phyloP scores from a whole-genome alignment of 2,888 invertebrate genomes.

The Heteromurus nitidus region DNA sequence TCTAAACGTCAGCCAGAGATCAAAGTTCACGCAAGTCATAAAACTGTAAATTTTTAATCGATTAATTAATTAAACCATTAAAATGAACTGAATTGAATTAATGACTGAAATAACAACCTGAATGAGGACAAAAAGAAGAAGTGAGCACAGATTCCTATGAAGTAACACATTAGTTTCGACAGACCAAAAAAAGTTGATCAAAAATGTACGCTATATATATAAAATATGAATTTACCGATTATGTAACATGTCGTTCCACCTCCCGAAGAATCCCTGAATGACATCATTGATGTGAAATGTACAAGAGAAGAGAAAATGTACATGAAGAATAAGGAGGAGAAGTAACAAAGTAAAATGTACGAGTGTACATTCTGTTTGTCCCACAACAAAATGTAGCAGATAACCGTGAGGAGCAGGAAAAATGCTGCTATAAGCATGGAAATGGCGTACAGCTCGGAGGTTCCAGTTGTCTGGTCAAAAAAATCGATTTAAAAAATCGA shows the following conservation, averaged over 20 bases:
- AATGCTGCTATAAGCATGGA: slow-evolving; percentile 69
- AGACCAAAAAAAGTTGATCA: no score
- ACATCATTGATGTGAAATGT: slow-evolving; percentile 58
- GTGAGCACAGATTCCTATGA: slow-evolving; percentile 67
- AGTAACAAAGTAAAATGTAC: slow-evolving; percentile 68
- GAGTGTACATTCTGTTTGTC: slow-evolving; percentile 71
- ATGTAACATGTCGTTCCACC: slow-evolving; percentile 61
- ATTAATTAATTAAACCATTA: no score
- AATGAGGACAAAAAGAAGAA: slow-evolving; percentile 71
- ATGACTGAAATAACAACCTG: no score
- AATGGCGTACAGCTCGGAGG: slow-evolving; percentile 67
- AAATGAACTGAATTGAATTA: no score
- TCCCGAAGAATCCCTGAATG: slow-evolving; percentile 41
- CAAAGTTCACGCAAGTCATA: slow-evolving; percentile 71
- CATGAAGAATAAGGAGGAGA: slow-evolving; percentile 68
- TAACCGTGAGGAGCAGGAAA: slow-evolving; percentile 69
- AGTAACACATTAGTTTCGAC: no score
- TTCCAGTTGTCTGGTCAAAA: slow-evolving; percentile 25
- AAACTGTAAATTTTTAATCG: no score
- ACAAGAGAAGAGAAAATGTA: slow-evolving; percentile 67
- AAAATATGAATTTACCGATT: slow-evolving; percentile 62
- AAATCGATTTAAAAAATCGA: no score
- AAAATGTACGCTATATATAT: no score
- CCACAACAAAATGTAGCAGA: slow-evolving; percentile 69
- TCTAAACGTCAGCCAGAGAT: slow-evolving; percentile 73